Evolutionary conservation across 2,113 vertebrate genomes (phyloP), one percentile per base, ranked within the genome.

Genomic region (Sminthopsis crassicaudata): DNA sequence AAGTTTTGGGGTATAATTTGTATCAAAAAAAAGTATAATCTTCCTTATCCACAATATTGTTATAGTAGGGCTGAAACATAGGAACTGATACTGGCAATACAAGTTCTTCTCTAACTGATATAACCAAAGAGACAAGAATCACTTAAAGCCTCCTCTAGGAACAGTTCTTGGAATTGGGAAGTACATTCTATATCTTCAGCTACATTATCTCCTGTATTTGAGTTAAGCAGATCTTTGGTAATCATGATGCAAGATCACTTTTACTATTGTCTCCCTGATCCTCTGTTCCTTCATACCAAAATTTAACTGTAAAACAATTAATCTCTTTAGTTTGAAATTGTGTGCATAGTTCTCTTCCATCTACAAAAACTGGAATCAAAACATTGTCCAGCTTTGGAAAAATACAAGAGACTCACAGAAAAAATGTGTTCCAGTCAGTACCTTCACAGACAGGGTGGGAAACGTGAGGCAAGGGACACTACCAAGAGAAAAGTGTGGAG

Each of bases 261-360:
- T 97, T 98, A 7, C 91, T 96, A 26, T 98, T 97, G 53, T 91
- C 93, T 24, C 99, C 99, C 99, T 99, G 99, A 97, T 99, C 99
- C 94, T 99, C 98, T 2, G 99, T 99, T 88, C 98, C 99, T 12
- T 98, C 98, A 96, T 98, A 99, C 99, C 99, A 99, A 2, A 99
- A 98, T 89, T 97, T 96, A 7, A 97, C 91, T 19, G 95, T 91
- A 55, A 98, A 94, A 46, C 48, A 55, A 0, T 8, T 16, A 67
- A 96, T 96, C 90, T 98, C 96, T 46, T 97, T 96, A 89, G 12
- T 84, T 95, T 0, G 30, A 11, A 0, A 1, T 46, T 93, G 0
- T 0, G 95, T 0, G 8, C 0, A 2, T 52, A 93, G 46, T 91
- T n/a, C 0, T 92, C 90, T 9, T 51, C 96, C 0, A 92, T 24